These are phyloP conservation scores for Standfussiana lucernea DNA, from an alignment of 2,888 invertebrate species.

Conservation along the genomic window DNA sequence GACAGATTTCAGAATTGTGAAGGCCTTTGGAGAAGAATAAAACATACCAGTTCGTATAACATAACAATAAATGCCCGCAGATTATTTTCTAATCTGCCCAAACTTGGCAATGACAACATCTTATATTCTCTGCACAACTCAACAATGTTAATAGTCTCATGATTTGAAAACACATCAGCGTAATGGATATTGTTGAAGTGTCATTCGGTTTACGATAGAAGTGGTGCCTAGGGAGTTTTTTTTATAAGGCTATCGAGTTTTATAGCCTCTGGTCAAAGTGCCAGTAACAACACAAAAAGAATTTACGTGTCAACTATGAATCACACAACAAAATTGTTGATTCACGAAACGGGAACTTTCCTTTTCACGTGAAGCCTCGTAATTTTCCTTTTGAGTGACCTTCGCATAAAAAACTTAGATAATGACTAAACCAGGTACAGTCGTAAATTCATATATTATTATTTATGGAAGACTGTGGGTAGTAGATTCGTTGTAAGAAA, in stretches of 20 bases:
- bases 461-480: background rate
- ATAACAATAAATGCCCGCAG: background rate
- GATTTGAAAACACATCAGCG: conserved; percentile 6
- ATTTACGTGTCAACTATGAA: conserved; percentile 5
- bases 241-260: conserved; percentile 36
- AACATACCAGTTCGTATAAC: background rate
- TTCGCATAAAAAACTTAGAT: background rate
- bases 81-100: background rate
- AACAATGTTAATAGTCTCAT: conserved; percentile 12
- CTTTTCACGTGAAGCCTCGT: background rate
- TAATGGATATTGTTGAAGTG: conserved; percentile 34
- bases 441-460: conserved; percentile 8
- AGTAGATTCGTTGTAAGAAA: background rate
- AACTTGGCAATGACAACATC: background rate
- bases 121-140: background rate
- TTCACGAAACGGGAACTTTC: background rate
- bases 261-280: conserved; percentile 1
- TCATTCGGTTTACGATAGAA: conserved; percentile 3
- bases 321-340: conserved; percentile 13
- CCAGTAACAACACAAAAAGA: background rate
- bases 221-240: background rate
- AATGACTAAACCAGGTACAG: background rate
- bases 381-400: background rate
- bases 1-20: background rate
- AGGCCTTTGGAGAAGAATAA: background rate